A percentile compares a stretch with the other conserved stretches of the same genome.
These are phyloP conservation scores for Chrysopa pallens DNA, from an alignment of 1,140 invertebrate genomes.

Conservation along the genomic window DNA sequence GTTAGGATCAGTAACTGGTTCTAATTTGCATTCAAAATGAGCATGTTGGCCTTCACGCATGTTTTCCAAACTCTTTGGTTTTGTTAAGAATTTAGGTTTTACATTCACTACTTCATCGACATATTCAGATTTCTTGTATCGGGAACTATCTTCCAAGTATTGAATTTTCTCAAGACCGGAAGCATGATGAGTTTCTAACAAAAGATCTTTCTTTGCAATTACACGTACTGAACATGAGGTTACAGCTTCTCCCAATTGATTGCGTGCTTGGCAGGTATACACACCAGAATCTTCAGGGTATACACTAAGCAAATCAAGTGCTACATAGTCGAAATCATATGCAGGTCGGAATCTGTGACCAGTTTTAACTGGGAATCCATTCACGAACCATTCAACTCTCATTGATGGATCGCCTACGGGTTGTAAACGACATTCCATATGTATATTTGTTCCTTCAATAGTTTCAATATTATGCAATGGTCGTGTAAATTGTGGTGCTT, in stretches of 20 bases:
- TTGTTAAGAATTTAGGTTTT: constrained; percentile 66
- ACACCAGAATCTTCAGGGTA: constrained; percentile 95
- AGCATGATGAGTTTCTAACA: constrained; percentile 71
- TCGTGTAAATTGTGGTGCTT: constrained; percentile 73
- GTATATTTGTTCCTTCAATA: constrained; percentile 79
- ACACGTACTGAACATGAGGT: constrained; percentile 77
- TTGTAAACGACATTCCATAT: constrained; percentile 80
- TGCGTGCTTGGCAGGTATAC: constrained; percentile 82
- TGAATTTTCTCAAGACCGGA: constrained; percentile 79
- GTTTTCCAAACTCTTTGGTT: constrained; percentile 68
- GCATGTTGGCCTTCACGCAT: constrained; percentile 81
- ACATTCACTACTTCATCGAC: constrained; percentile 69
- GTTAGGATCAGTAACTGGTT: constrained; percentile 89
- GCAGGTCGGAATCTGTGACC: constrained; percentile 90
- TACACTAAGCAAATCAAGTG: constrained; percentile 84
- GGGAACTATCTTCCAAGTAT: constrained; percentile 71
- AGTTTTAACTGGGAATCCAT: constrained; percentile 71
- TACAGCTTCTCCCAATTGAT: constrained; percentile 84
- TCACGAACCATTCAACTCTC: constrained; percentile 94
- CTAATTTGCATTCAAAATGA: constrained; percentile 94
- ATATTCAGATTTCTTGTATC: constrained; percentile 64
- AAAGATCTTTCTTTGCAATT: constrained; percentile 71
- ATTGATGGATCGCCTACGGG: constrained; percentile 90
- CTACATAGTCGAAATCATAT: constrained; percentile 96
- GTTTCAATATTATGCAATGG: constrained; percentile 81